phyloP scores from a whole-genome alignment of 2,113 vertebrate species.

The Platichthys stellatus region DNA sequence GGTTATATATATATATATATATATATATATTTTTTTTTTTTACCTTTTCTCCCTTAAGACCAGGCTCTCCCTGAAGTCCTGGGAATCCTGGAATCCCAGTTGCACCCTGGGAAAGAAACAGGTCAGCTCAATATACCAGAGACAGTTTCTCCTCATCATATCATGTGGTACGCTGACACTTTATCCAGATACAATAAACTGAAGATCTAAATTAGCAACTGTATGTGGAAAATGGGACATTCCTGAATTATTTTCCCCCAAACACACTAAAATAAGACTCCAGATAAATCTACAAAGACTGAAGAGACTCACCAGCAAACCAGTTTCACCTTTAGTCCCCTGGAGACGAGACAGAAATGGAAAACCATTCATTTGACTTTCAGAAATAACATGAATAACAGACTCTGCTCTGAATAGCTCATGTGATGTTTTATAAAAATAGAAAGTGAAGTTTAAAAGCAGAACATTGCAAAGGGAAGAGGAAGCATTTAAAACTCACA shows the following conservation, averaged over 20 bases:
- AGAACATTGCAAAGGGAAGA: neutral
- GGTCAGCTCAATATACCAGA: neutral
- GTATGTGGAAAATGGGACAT: neutral
- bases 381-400: slow-evolving; percentile 6
- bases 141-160: slow-evolving; percentile 1
- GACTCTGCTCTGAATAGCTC: no score
- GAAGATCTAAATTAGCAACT: neutral
- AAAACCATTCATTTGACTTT: slow-evolving; percentile 18
- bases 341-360: slow-evolving; percentile 64
- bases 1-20: no score
- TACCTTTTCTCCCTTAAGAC: slow-evolving; percentile 85
- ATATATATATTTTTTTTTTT: no score
- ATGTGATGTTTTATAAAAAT: neutral
- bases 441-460: neutral
- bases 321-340: slow-evolving; percentile 80
- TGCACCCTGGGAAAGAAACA: slow-evolving; percentile 78
- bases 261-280: slow-evolving; percentile 7
- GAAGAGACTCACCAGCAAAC: slow-evolving; percentile 68
- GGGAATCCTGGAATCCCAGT: slow-evolving; percentile 78
- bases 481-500: slow-evolving; percentile 70
- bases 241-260: neutral
- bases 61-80: slow-evolving; percentile 80
- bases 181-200: neutral
- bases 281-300: slow-evolving; percentile 3
- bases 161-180: neutral